phyloP scores from a whole-genome alignment of 2,888 invertebrate genomes.

The Dysmachus trigonus region DNA sequence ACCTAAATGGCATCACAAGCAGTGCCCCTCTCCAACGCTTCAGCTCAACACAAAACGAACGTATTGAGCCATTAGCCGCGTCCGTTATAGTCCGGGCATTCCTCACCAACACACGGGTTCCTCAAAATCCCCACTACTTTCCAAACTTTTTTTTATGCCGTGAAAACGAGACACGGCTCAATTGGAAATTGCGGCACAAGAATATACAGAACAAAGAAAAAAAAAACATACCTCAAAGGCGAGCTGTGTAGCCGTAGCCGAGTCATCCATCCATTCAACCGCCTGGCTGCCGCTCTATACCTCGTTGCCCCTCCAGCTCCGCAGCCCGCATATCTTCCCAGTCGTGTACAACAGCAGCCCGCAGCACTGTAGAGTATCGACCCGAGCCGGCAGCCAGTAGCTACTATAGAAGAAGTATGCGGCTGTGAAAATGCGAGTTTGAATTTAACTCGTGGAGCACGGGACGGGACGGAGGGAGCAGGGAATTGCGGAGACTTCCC shows the following conservation, averaged over 20 bases:
- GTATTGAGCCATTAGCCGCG: background rate
- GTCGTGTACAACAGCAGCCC: background rate
- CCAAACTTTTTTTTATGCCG: background rate
- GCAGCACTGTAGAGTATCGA: slow-evolving; percentile 28
- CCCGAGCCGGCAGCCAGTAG: background rate
- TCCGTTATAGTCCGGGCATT: background rate
- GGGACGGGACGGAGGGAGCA: background rate
- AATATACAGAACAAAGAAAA: background rate
- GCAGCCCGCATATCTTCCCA: background rate
- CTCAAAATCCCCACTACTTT: slow-evolving; percentile 20
- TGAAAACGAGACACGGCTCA: background rate
- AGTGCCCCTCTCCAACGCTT: slow-evolving; percentile 2
- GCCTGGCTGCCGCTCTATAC: slow-evolving; percentile 2
- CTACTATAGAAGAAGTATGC: background rate
- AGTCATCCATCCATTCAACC: background rate
- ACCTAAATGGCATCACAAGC: slow-evolving; percentile 10
- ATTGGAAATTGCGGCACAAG: background rate
- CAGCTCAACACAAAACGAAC: slow-evolving; percentile 7
- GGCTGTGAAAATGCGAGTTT: background rate
- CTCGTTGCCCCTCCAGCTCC: background rate
- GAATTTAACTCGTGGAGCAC: background rate
- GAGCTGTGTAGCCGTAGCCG: background rate
- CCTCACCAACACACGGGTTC: slow-evolving; percentile 4
- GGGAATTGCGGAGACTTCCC: background rate
- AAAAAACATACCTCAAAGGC: background rate